Percentiles rank a stretch among this genome's conserved stretches.
Evolutionary conservation across 2,888 invertebrate species (phyloP).

Genomic region (Ennomos quercinarius): DNA sequence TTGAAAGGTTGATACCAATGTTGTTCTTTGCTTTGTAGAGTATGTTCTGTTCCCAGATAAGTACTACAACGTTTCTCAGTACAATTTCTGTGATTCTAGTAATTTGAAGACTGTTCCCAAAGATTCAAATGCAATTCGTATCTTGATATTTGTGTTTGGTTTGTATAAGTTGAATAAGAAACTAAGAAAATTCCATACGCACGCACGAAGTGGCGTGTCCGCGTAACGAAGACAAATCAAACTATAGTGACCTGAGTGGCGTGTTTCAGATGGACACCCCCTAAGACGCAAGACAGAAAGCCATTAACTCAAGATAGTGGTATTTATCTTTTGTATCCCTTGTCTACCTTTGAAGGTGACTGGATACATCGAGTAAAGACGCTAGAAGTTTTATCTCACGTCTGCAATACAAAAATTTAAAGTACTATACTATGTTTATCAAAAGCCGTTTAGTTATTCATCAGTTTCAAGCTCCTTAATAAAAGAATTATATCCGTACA

Average conservation of each 20-base stretch:
- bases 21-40: too few relatives aligned
- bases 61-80: too few relatives aligned
- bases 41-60: too few relatives aligned
- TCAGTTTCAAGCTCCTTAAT: too few relatives aligned
- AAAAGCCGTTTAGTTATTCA: too few relatives aligned
- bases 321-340: slow-evolving; percentile 71
- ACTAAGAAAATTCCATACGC: slow-evolving; percentile 60
- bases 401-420: too few relatives aligned
- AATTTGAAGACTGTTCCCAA: too few relatives aligned
- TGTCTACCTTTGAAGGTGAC: slow-evolving; percentile 57
- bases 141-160: not conserved
- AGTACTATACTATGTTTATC: too few relatives aligned
- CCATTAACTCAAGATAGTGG: slow-evolving; percentile 77
- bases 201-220: slow-evolving; percentile 61
- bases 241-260: slow-evolving; percentile 61
- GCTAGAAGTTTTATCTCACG: slow-evolving; percentile 23
- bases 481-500: too few relatives aligned
- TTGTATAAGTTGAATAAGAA: slow-evolving; percentile 50
- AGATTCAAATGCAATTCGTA: too few relatives aligned
- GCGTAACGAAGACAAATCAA: slow-evolving; percentile 84
- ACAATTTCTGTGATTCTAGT: too few relatives aligned
- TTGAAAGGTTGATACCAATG: too few relatives aligned
- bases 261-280: slow-evolving; percentile 67
- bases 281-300: slow-evolving; percentile 69
- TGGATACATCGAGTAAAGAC: slow-evolving; percentile 65